phyloP scores from a whole-genome alignment of 2,888 invertebrate genomes.

The Diloba caeruleocephala region DNA sequence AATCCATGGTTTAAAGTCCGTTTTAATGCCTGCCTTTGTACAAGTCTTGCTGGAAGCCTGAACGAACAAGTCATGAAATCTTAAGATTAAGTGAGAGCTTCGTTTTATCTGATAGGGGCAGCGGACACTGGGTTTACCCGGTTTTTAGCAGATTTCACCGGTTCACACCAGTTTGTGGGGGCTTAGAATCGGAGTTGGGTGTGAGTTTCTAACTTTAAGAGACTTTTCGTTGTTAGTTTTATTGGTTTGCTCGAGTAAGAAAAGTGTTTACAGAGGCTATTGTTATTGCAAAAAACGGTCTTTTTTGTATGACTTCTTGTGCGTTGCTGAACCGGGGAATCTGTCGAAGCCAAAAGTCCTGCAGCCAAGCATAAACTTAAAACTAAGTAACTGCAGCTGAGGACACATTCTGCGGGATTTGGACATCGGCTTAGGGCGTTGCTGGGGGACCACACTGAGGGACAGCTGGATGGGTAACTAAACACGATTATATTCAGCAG shows the following conservation, averaged over 20 bases:
- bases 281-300: too few species aligned
- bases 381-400: too few species aligned
- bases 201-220: slow-evolving; percentile 16
- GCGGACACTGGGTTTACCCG: slow-evolving; percentile 47
- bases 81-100: slow-evolving; percentile 62
- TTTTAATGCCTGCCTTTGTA: slow-evolving; percentile 64
- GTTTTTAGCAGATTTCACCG: slow-evolving; percentile 42
- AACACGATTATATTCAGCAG: too few species aligned
- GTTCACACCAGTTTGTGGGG: slow-evolving; percentile 41
- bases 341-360: too few species aligned
- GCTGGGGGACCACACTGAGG: too few species aligned
- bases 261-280: slow-evolving; percentile 6
- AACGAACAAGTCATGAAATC: slow-evolving; percentile 59
- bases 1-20: slow-evolving; percentile 54
- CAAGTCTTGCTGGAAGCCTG: slow-evolving; percentile 52
- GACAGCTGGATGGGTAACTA: too few species aligned
- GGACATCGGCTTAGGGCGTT: too few species aligned
- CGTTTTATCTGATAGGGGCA: slow-evolving; percentile 57
- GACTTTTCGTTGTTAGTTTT: slow-evolving; percentile 18
- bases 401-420: too few species aligned
- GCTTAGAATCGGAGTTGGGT: slow-evolving; percentile 34
- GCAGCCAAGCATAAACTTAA: too few species aligned
- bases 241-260: slow-evolving; percentile 27
- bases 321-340: too few species aligned
- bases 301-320: too few species aligned